Evolutionary conservation across 2,888 invertebrate species (phyloP).

Genomic region (Eupithecia dodoneata): DNA sequence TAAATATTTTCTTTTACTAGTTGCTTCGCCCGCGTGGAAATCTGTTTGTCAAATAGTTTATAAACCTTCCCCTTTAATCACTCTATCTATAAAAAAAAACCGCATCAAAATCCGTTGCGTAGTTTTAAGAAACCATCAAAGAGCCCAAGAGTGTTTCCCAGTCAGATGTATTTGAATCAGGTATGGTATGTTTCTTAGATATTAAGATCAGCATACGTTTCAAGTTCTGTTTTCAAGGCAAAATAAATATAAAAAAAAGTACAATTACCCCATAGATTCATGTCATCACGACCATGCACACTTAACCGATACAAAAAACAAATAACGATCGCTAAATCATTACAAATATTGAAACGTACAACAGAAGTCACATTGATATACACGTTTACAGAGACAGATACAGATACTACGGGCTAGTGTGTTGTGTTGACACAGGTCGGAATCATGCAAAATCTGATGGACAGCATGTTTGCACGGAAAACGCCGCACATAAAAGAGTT

Average conservation of each 20-base stretch:
- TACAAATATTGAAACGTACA: conserved; percentile 6
- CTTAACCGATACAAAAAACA: neutral
- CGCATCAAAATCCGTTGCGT: no score
- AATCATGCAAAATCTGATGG: conserved; percentile 45
- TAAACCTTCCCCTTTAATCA: no score
- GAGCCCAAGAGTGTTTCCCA: no score
- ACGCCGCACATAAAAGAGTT: conserved; percentile 29
- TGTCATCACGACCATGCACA: neutral
- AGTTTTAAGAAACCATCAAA: no score
- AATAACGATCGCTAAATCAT: neutral
- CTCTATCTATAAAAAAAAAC: no score
- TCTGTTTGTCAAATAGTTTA: no score
- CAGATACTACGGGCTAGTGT: conserved; percentile 35
- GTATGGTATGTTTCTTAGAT: no score
- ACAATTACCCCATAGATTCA: neutral
- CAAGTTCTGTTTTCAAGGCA: neutral
- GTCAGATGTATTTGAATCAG: no score
- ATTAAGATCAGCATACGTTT: no score
- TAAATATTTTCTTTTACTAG: neutral
- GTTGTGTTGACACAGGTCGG: conserved; percentile 50
- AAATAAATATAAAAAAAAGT: neutral
- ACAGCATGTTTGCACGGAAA: conserved; percentile 54
- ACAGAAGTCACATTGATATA: conserved; percentile 17
- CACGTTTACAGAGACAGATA: conserved; percentile 27
- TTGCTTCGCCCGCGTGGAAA: no score